phyloP scores from a whole-genome alignment of 2,888 invertebrate species.

The Tigriopus californicus region DNA sequence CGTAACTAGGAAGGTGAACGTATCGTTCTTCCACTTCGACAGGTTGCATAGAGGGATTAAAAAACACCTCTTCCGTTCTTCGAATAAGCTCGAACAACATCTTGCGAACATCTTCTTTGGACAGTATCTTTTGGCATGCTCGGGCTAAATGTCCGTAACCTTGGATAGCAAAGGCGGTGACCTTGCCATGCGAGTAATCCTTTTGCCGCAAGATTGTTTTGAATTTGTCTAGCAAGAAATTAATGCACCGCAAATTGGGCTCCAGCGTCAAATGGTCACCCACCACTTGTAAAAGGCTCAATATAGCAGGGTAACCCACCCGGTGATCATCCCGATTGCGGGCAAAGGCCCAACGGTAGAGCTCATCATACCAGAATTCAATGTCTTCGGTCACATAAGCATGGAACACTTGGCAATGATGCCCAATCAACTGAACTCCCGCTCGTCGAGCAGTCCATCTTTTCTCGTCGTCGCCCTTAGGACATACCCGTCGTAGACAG shows the following conservation, averaged over 20 bases:
- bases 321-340: neutral
- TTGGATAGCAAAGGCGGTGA: neutral
- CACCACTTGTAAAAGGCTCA: neutral
- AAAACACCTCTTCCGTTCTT: neutral
- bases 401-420: neutral
- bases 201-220: no score
- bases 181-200: neutral
- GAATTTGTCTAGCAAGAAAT: no score
- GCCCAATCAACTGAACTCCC: neutral
- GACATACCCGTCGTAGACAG: neutral
- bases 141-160: neutral
- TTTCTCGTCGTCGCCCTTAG: neutral
- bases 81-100: neutral
- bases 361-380: neutral
- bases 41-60: neutral
- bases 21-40: no score
- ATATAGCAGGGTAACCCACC: neutral
- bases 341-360: neutral
- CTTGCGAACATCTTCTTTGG: neutral
- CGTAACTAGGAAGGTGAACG: no score
- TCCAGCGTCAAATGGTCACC: neutral
- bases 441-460: neutral
- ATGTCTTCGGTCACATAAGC: no score
- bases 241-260: no score
- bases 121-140: neutral